phyloP scores from a whole-genome alignment of 2,888 invertebrate species.

The Nomada hirtipes region DNA sequence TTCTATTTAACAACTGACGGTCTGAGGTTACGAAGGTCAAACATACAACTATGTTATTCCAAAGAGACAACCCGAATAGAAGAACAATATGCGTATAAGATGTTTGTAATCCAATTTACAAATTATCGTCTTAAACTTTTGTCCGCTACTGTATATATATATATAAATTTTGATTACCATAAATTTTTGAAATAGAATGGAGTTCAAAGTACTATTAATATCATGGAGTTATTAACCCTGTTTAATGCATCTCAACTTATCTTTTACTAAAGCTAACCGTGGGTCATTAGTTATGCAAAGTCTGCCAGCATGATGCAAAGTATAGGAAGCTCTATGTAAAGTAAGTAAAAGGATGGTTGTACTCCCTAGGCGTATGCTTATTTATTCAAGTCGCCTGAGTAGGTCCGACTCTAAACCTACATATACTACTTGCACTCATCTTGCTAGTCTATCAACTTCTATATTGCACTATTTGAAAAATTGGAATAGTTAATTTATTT shows the following conservation, averaged over 20 bases:
- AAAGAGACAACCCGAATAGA: too few relatives aligned
- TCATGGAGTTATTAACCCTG: slow-evolving; percentile 17
- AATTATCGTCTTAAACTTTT: too few relatives aligned
- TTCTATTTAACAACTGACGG: too few relatives aligned
- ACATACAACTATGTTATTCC: too few relatives aligned
- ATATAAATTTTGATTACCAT: too few relatives aligned
- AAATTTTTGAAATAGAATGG: neutral
- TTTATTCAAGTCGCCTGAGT: slow-evolving; percentile 11
- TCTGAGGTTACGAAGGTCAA: too few relatives aligned
- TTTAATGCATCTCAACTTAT: slow-evolving; percentile 31
- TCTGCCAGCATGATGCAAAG: neutral
- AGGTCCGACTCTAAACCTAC: neutral
- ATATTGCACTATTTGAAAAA: neutral
- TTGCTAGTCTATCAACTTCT: neutral
- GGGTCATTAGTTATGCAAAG: slow-evolving; percentile 29
- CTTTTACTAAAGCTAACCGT: slow-evolving; percentile 2
- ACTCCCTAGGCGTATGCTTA: neutral
- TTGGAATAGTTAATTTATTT: too few relatives aligned
- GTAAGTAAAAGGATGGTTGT: slow-evolving; percentile 1
- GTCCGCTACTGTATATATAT: too few relatives aligned
- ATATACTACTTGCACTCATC: neutral
- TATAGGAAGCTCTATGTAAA: slow-evolving; percentile 8
- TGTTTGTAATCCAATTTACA: too few relatives aligned
- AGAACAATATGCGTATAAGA: too few relatives aligned
- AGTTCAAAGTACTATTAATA: too few relatives aligned